Percentiles rank a stretch among this genome's conserved stretches.
These are phyloP conservation scores for Hippocampus mohnikei DNA, from an alignment of 2,113 vertebrate genomes.

Conservation along the genomic window DNA sequence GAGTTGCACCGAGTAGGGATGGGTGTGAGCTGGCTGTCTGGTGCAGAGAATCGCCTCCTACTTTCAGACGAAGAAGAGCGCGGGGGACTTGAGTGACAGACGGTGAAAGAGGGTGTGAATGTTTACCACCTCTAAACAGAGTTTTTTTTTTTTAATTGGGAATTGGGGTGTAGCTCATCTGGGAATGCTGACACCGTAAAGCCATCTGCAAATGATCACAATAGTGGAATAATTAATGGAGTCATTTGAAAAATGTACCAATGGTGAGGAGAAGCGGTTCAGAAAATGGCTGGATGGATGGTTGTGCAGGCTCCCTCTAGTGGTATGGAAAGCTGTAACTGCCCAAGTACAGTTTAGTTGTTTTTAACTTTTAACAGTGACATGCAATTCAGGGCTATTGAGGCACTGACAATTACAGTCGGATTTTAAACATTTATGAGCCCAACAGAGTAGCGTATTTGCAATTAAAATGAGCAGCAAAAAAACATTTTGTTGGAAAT, in stretches of 20 bases:
- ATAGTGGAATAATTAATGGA: not conserved
- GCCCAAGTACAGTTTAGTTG: not conserved
- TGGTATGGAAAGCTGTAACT: not conserved
- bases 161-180: constrained; percentile 5
- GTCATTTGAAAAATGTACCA: not conserved
- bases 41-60: constrained; percentile 40
- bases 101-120: constrained; percentile 21
- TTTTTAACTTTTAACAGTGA: not conserved
- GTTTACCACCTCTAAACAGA: constrained; percentile 31
- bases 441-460: too few relatives aligned
- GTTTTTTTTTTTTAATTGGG: constrained; percentile 1
- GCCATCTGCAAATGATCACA: constrained; percentile 11
- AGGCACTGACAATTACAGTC: too few relatives aligned
- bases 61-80: constrained; percentile 23
- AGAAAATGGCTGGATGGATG: too few relatives aligned
- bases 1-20: constrained; percentile 47
- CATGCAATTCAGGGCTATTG: too few relatives aligned
- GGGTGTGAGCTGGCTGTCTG: constrained; percentile 51
- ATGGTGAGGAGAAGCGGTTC: too few relatives aligned
- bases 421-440: too few relatives aligned
- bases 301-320: not conserved
- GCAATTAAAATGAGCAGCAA: too few relatives aligned
- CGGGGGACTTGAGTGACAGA: constrained; percentile 43
- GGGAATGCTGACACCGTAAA: constrained; percentile 7
- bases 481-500: too few relatives aligned